Base-by-base conservation (phyloP, 2,888 invertebrate species). In the Pammene fasciana region DNA sequence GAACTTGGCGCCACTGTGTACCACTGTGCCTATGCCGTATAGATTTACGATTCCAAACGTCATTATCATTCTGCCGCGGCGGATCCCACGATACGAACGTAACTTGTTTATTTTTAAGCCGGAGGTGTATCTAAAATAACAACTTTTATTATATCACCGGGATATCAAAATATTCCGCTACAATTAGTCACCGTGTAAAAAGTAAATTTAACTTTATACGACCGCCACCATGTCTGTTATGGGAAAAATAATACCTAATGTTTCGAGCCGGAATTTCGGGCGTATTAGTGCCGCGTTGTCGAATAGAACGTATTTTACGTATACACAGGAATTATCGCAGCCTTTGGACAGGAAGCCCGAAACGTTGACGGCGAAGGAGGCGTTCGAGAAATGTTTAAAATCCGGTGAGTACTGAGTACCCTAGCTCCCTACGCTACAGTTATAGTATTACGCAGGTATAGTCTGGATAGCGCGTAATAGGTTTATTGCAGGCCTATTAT, bases 321-420 rank as follows among this genome's bases (percentile, higher is more conserved):
- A 97, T 81, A 94, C 95, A 26, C 95, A 95, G 73, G 97, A 97
- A 84, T 94, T 97, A 54, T 94, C 97, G 48, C 97, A 97, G 89
- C 97, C 97, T 13, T 88, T 96, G 75, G 94, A 95, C 41, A 94
- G 95, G 74, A 94, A 94, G 72, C 97, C 97, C 0, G 95, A 95
- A 86, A 95, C 94, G 91, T 92, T 95, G 16, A 92, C 94, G 7
- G 94, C 97, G 0, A 95, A 96, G 68, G 95, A 97, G 79, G 98
- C 97, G 1, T 96, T 98, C 62, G 93, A 95, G 81, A 94, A 94
- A 82, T 86, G 90, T 72, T 93, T 98, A 66, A 94, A 97, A 87
- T 97, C 98, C 74, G 97, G 98, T 97, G 93, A 92, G 91, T 84
- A 72, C n/a, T n/a, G n/a, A 65, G 91, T 83, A 72, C 67, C 64